phyloP scores from a whole-genome alignment of 1,140 invertebrate genomes.

The Ptiloglossa arizonensis region DNA sequence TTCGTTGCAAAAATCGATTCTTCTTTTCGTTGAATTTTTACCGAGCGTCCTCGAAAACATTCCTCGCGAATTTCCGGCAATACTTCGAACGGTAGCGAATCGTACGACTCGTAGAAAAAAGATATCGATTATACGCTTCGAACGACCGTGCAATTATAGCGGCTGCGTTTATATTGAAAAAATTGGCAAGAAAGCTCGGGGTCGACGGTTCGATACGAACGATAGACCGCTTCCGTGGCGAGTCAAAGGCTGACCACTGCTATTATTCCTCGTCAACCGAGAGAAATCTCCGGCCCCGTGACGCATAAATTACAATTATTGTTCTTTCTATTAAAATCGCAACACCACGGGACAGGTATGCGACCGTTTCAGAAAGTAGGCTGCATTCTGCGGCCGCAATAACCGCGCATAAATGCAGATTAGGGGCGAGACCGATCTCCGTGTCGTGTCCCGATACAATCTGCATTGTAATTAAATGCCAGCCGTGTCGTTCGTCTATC shows the following conservation, averaged over 20 bases:
- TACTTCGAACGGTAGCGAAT: too few relatives aligned
- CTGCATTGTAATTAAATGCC: slow-evolving; percentile 44
- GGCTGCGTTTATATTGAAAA: too few relatives aligned
- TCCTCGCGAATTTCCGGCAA: too few relatives aligned
- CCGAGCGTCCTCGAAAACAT: too few relatives aligned
- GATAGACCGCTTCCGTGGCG: slow-evolving; percentile 20
- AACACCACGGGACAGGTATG: neutral
- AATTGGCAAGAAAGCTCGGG: too few relatives aligned
- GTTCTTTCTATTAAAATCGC: slow-evolving; percentile 3
- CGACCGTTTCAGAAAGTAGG: slow-evolving; percentile 34
- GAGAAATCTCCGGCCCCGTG: slow-evolving; percentile 35
- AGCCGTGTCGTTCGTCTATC: slow-evolving; percentile 25
- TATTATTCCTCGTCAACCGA: neutral
- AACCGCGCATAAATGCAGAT: slow-evolving; percentile 27
- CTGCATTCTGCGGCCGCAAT: neutral
- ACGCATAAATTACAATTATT: neutral
- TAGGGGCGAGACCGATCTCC: slow-evolving; percentile 23
- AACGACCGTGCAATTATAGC: too few relatives aligned
- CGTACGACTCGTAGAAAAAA: too few relatives aligned
- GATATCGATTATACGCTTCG: too few relatives aligned
- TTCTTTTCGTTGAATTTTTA: too few relatives aligned
- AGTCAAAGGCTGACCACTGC: too few relatives aligned
- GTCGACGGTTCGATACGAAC: too few relatives aligned
- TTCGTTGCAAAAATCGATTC: too few relatives aligned
- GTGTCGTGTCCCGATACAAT: slow-evolving; percentile 22